Percentiles rank a stretch among this genome's conserved stretches.
These are phyloP conservation scores for Clitarchus hookeri DNA, from an alignment of 2,888 invertebrate species.

Conservation along the genomic window DNA sequence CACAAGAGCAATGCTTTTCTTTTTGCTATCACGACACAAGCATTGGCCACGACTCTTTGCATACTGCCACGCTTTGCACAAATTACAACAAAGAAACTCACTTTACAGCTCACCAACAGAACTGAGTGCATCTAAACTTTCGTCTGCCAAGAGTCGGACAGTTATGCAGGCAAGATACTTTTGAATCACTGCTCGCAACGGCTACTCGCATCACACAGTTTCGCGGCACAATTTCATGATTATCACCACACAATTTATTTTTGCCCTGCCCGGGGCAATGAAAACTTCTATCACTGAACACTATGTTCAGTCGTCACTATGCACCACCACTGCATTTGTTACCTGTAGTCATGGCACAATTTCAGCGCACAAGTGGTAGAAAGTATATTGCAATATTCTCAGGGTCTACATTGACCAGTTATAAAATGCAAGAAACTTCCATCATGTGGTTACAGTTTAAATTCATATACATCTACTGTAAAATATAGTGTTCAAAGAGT, in stretches of 20 bases:
- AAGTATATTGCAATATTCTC: background rate
- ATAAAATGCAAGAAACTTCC: background rate
- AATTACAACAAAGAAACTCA: background rate
- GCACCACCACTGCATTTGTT: background rate
- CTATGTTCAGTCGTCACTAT: background rate
- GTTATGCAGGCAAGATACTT: background rate
- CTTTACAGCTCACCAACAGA: background rate
- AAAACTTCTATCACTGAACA: background rate
- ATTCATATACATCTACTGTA: background rate
- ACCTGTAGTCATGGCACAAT: background rate
- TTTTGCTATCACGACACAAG: background rate
- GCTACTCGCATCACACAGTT: background rate
- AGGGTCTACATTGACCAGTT: background rate
- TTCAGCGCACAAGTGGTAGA: background rate
- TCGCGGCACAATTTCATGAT: conserved; percentile 8
- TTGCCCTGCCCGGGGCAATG: background rate
- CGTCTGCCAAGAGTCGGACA: background rate
- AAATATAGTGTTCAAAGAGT: background rate
- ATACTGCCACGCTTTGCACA: background rate
- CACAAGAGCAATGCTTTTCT: conserved; percentile 1
- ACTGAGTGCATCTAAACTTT: background rate
- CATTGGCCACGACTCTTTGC: background rate
- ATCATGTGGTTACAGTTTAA: background rate
- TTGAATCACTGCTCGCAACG: background rate
- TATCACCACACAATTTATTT: background rate